Evolutionary conservation across 2,797 vertebrate species (phyloP).

Genomic region (Clarias laeviceps): DNA sequence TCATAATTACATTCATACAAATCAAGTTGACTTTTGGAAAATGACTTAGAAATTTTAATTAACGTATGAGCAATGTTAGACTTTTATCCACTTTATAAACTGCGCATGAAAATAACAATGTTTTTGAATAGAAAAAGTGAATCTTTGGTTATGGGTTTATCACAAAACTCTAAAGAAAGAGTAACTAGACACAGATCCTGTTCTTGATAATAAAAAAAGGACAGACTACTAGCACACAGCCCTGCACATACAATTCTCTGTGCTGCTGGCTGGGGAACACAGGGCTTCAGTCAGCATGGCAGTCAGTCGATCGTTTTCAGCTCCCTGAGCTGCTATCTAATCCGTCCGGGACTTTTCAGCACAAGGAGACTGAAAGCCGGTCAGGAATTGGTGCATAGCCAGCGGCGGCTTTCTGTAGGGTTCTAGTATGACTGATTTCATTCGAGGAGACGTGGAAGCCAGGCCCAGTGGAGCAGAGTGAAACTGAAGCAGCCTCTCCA

Average conservation of each 20-base stretch:
- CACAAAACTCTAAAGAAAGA: not conserved
- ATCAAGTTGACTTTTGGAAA: slow-evolving; percentile 17
- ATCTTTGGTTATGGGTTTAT: not conserved
- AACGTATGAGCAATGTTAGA: not conserved
- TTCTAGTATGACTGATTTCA: slow-evolving; percentile 59
- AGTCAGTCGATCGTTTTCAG: slow-evolving; percentile 65
- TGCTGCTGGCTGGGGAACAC: slow-evolving; percentile 57
- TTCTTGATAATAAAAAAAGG: not conserved
- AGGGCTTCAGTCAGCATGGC: slow-evolving; percentile 60
- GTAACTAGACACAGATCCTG: not conserved
- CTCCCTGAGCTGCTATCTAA: slow-evolving; percentile 60
- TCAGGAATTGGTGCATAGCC: slow-evolving; percentile 59
- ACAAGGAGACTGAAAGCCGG: slow-evolving; percentile 65
- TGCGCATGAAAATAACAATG: not conserved
- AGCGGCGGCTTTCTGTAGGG: slow-evolving; percentile 47
- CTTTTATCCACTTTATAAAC: slow-evolving; percentile 4
- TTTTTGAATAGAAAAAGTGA: not conserved
- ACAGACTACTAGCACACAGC: slow-evolving; percentile 19
- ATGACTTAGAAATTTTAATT: slow-evolving; percentile 14
- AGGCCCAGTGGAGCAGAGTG: slow-evolving; percentile 9
- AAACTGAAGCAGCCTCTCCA: slow-evolving; percentile 25
- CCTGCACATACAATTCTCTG: slow-evolving; percentile 58
- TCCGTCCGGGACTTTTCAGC: slow-evolving; percentile 69
- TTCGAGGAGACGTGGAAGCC: slow-evolving; percentile 48
- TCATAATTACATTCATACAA: slow-evolving; percentile 13